Conservation (phyloP, 2,797 vertebrate species). For the Cryptoprocta ferox region DNA sequence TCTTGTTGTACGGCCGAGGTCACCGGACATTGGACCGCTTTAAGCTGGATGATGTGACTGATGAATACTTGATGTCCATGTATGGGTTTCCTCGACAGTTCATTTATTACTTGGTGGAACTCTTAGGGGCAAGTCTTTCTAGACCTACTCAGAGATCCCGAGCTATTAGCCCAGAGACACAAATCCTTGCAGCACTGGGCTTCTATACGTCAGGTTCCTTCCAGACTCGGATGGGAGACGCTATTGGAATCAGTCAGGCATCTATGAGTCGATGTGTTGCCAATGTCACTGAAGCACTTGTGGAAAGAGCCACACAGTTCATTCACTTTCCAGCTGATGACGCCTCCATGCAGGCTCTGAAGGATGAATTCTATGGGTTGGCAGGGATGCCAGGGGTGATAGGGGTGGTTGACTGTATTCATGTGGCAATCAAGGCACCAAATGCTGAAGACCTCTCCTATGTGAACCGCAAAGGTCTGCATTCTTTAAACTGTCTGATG, state of each 20-base stretch:
- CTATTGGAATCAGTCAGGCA: conserved; percentile 98
- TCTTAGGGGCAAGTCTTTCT: conserved; percentile 93
- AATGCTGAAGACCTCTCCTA: conserved; percentile 96
- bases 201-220: conserved; percentile 98
- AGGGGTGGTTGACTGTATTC: conserved; percentile 94
- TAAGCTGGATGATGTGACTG: conserved; percentile 94
- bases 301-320: conserved; percentile 94
- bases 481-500: conserved; percentile 96
- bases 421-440: conserved; percentile 97
- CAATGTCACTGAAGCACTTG: conserved; percentile 95
- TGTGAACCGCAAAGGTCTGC: conserved; percentile 95
- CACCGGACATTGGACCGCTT: conserved; percentile 97
- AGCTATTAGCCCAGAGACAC: conserved; percentile 97
- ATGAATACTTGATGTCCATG: conserved; percentile 92
- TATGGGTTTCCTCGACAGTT: conserved; percentile 97
- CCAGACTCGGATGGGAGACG: conserved; percentile 97
- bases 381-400: conserved; percentile 95
- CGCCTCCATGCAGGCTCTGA: conserved; percentile 88
- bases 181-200: conserved; percentile 95
- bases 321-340: conserved; percentile 92
- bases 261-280: conserved; percentile 98
- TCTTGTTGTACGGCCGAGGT: conserved; percentile 95
- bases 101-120: conserved; percentile 95
- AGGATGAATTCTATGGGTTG: conserved; percentile 93
- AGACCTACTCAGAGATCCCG: conserved; percentile 95